A percentile compares a stretch with the other conserved stretches of the same genome.
phyloP scores from a whole-genome alignment of 2,113 vertebrate species.

The Melanostigma gelatinosum region DNA sequence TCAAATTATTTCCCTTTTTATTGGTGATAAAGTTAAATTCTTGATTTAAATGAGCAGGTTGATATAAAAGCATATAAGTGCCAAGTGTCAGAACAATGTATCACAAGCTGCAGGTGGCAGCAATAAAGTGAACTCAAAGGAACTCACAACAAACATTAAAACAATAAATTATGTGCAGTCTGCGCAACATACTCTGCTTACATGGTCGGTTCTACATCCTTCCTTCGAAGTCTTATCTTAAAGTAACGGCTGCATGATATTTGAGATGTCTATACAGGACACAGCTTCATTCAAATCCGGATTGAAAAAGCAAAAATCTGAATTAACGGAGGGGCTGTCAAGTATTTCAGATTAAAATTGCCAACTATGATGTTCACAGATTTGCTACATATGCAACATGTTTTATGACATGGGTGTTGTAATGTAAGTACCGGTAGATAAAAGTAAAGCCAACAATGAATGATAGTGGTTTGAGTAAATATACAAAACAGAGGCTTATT shows the following conservation, averaged over 20 bases:
- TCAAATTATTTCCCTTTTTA: neutral
- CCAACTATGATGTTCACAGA: neutral
- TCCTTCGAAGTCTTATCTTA: neutral
- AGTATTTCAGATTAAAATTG: neutral
- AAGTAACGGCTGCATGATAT: neutral
- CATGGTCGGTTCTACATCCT: neutral
- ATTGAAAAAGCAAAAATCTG: neutral
- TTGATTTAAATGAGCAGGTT: neutral
- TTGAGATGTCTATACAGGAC: neutral
- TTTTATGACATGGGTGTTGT: neutral
- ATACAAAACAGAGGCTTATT: slow-evolving; percentile 7
- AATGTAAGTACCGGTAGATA: neutral
- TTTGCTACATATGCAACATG: neutral
- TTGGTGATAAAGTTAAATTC: neutral
- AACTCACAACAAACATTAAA: neutral
- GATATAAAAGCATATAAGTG: slow-evolving; percentile 17
- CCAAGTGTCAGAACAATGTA: neutral
- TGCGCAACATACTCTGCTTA: neutral
- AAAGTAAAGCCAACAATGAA: neutral
- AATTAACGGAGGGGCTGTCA: neutral
- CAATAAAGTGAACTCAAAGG: slow-evolving; percentile 6
- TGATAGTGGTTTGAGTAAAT: neutral
- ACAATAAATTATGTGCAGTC: slow-evolving; percentile 44
- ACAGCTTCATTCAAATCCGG: neutral
- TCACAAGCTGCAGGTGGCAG: neutral